Conservation (phyloP, 92 coral and sea anemone species). For the Parazoanthus darwini region DNA sequence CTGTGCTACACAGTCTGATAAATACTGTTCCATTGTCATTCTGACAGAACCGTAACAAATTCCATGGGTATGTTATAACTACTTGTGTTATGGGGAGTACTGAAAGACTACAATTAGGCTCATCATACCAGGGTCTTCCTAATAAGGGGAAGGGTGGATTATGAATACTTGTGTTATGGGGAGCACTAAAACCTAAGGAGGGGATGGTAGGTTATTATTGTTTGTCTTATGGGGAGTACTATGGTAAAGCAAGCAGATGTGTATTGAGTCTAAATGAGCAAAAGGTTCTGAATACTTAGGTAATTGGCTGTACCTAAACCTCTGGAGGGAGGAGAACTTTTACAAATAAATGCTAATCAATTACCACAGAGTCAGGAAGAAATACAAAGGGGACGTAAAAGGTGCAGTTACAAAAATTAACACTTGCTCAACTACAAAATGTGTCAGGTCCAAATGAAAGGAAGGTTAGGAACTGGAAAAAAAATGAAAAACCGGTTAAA, state of each 20-base stretch:
- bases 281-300: background rate
- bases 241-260: background rate
- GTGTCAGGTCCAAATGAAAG: background rate
- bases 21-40: no score
- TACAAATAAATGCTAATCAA: background rate
- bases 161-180: background rate
- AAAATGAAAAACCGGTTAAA: background rate
- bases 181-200: background rate
- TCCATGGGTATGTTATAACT: background rate
- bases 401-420: background rate
- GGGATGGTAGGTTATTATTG: background rate
- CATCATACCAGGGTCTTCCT: background rate
- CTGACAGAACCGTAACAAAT: no score
- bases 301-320: background rate
- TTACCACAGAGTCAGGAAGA: background rate
- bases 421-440: background rate
- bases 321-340: no score
- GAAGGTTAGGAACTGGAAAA: background rate
- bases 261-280: background rate
- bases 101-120: background rate
- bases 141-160: background rate
- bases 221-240: background rate
- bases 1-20: background rate
- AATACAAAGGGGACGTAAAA: background rate
- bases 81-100: background rate